A percentile compares a stretch with the other conserved stretches of the same genome.
Evolutionary conservation across 2,888 invertebrate genomes (phyloP).

Genomic region (Cheilosia scutellata): DNA sequence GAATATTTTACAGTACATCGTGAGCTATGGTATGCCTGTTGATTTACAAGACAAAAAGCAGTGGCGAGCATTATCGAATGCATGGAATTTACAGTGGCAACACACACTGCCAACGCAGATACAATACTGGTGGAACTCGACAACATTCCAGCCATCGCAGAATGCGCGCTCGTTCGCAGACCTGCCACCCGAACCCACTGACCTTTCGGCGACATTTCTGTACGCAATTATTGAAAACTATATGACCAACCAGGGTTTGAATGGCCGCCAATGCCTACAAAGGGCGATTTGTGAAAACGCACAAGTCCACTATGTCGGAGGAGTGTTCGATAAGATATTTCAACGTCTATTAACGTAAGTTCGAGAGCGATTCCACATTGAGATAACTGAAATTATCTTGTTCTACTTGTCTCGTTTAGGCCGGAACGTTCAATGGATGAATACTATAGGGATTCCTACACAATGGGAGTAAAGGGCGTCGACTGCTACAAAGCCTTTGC

Average conservation of each 20-base stretch:
- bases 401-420: slow-evolving; percentile 26
- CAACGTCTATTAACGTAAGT: slow-evolving; percentile 62
- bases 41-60: slow-evolving; percentile 28
- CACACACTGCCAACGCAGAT: slow-evolving; percentile 13
- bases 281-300: slow-evolving; percentile 67
- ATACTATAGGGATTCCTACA: slow-evolving; percentile 48
- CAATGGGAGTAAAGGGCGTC: slow-evolving; percentile 41
- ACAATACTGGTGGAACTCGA: slow-evolving; percentile 32
- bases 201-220: slow-evolving; percentile 45
- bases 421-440: slow-evolving; percentile 60
- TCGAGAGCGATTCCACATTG: not conserved
- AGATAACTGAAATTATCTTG: slow-evolving; percentile 5
- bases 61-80: slow-evolving; percentile 17
- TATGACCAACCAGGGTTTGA: slow-evolving; percentile 52
- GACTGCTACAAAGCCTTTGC: slow-evolving; percentile 54
- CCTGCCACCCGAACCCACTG: slow-evolving; percentile 10
- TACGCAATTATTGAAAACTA: slow-evolving; percentile 58
- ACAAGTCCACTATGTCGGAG: slow-evolving; percentile 60
- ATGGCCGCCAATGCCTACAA: slow-evolving; percentile 53
- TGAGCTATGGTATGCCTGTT: slow-evolving; percentile 16
- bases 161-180: not conserved
- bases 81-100: slow-evolving; percentile 53
- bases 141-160: slow-evolving; percentile 5
- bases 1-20: slow-evolving; percentile 7
- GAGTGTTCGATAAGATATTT: slow-evolving; percentile 53